These are phyloP conservation scores for Girardia tigrina DNA, from an alignment of 2,888 invertebrate genomes.

Conservation along the genomic window DNA sequence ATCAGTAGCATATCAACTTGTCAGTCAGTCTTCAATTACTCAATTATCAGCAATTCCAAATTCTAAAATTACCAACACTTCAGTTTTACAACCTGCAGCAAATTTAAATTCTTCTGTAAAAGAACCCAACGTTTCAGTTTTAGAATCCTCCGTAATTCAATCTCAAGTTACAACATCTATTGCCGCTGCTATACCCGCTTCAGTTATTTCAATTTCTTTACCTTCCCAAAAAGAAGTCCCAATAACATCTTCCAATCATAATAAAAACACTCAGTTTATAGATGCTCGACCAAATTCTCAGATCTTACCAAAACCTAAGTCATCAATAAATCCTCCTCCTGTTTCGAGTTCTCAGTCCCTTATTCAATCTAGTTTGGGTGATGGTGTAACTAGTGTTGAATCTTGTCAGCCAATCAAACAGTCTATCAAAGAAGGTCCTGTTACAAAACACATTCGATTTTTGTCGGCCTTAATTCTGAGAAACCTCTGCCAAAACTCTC, in stretches of 20 bases:
- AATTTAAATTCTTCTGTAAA: not conserved
- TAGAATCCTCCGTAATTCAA: not conserved
- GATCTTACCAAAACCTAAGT: not conserved
- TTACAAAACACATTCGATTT: slow-evolving; percentile 21
- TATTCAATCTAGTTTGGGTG: not conserved
- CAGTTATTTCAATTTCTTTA: not conserved
- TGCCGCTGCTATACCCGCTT: not conserved
- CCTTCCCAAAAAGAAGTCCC: not conserved
- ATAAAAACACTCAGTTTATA: not conserved
- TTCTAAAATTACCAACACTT: not conserved
- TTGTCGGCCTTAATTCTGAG: slow-evolving; percentile 23
- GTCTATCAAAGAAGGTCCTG: slow-evolving; percentile 21
- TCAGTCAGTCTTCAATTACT: not conserved
- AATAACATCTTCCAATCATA: not conserved
- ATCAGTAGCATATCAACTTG: not conserved
- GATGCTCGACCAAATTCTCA: not conserved
- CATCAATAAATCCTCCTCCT: not conserved
- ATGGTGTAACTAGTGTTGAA: not conserved
- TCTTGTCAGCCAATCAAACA: not conserved
- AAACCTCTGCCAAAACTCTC: slow-evolving; percentile 18
- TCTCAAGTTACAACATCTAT: not conserved
- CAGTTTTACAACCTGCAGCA: not conserved
- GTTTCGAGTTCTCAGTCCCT: not conserved
- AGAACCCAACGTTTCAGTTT: not conserved
- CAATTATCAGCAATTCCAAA: not conserved